Conservation (phyloP, 2,888 invertebrate species). For the Tiliacea aurago region DNA sequence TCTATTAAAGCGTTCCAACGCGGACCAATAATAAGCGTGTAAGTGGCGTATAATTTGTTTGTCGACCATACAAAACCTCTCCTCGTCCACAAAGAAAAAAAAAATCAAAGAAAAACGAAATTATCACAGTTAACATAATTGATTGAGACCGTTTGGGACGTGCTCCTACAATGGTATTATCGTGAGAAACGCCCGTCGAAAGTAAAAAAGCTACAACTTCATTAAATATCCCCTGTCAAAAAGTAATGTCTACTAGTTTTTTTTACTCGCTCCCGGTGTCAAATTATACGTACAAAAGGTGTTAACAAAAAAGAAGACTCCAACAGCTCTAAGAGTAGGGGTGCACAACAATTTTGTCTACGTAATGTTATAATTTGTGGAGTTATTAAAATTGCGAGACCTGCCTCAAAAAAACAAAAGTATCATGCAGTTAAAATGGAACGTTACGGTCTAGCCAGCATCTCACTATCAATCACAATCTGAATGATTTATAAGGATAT, state of each 20-base stretch:
- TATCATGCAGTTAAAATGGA: neutral
- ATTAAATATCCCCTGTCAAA: slow-evolving; percentile 90
- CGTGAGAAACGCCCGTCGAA: slow-evolving; percentile 83
- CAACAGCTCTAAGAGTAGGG: slow-evolving; percentile 78
- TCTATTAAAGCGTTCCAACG: slow-evolving; percentile 66
- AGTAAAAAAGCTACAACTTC: slow-evolving; percentile 85
- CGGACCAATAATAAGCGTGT: slow-evolving; percentile 80
- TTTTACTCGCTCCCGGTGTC: slow-evolving; percentile 88
- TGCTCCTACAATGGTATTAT: slow-evolving; percentile 84
- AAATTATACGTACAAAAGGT: slow-evolving; percentile 90
- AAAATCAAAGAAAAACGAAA: slow-evolving; percentile 75
- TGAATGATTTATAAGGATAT: too few relatives aligned
- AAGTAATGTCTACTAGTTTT: slow-evolving; percentile 88
- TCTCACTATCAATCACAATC: too few relatives aligned
- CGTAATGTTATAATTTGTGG: slow-evolving; percentile 24
- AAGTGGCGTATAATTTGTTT: slow-evolving; percentile 87
- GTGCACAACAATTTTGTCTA: slow-evolving; percentile 82
- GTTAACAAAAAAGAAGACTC: slow-evolving; percentile 88
- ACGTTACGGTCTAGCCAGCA: neutral
- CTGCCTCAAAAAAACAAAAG: neutral
- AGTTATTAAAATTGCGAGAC: neutral
- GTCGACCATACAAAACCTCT: slow-evolving; percentile 79
- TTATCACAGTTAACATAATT: slow-evolving; percentile 90
- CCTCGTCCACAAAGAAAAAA: slow-evolving; percentile 71
- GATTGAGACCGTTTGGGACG: slow-evolving; percentile 87